A percentile compares a stretch with the other conserved stretches of the same genome.
These are phyloP conservation scores for Podarcis siculus DNA, from an alignment of 2,797 vertebrate genomes.

Conservation along the genomic window DNA sequence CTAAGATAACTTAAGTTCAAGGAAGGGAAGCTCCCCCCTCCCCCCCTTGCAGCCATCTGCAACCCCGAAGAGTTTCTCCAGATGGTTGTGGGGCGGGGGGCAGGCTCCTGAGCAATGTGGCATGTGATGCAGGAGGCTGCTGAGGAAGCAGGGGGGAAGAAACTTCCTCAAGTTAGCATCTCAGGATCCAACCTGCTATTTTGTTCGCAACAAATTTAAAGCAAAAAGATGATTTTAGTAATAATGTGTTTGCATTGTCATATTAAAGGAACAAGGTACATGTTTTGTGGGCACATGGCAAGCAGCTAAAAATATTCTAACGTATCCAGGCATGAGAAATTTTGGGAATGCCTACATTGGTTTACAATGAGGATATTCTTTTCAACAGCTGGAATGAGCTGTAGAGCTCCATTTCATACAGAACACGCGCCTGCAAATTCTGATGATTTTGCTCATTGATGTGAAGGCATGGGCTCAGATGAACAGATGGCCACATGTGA, in stretches of 20 bases:
- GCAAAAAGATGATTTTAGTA: not conserved
- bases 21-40: not conserved
- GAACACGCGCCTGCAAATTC: not conserved
- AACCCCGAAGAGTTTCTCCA: not conserved
- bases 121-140: too few relatives aligned
- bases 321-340: not conserved
- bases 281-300: not conserved
- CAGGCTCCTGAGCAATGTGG: not conserved
- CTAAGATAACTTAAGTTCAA: not conserved
- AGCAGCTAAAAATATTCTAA: slow-evolving; percentile 23
- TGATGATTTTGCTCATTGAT: not conserved
- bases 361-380: not conserved
- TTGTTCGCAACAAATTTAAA: not conserved
- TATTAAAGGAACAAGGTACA: not conserved
- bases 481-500: not conserved
- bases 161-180: not conserved
- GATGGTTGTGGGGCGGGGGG: not conserved
- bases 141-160: not conserved
- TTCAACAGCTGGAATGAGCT: not conserved
- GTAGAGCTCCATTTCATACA: not conserved
- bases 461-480: not conserved
- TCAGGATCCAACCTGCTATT: not conserved
- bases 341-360: not conserved
- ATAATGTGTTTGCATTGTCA: slow-evolving; percentile 9
- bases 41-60: not conserved